Evolutionary conservation across 2,113 vertebrate genomes (phyloP).

Genomic region (Thymallus thymallus): DNA sequence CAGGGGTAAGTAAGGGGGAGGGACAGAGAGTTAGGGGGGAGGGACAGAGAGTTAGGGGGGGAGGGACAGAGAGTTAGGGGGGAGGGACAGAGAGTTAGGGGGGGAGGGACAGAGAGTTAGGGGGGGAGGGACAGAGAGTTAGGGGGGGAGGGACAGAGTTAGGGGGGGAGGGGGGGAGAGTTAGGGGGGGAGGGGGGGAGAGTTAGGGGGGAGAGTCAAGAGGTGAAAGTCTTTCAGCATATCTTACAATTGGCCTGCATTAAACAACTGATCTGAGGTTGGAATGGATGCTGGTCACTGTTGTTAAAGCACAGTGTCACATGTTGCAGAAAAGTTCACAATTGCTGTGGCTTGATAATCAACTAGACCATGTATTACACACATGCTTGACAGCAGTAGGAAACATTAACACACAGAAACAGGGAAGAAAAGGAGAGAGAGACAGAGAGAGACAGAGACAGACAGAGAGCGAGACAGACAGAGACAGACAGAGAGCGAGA

Average conservation of each 20-base stretch:
- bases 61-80: no score
- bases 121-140: no score
- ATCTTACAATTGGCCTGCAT: not conserved
- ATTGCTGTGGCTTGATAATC: not conserved
- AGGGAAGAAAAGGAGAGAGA: not conserved
- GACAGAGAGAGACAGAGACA: no score
- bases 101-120: no score
- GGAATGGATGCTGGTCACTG: not conserved
- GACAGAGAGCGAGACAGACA: no score
- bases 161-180: not conserved
- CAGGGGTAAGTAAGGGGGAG: not conserved
- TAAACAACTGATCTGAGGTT: constrained; percentile 4
- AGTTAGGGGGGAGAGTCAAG: not conserved
- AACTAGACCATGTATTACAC: constrained; percentile 9
- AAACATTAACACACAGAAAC: not conserved
- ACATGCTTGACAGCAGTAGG: not conserved
- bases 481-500: no score
- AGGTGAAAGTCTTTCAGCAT: constrained; percentile 11
- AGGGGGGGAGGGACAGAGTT: not conserved
- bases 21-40: not conserved
- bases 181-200: not conserved
- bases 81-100: not conserved
- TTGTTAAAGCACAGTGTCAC: not conserved
- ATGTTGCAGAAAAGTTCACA: not conserved
- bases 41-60: no score